Base-by-base conservation (phyloP, 2,797 vertebrate genomes). In the Chloroceryle amazona region DNA sequence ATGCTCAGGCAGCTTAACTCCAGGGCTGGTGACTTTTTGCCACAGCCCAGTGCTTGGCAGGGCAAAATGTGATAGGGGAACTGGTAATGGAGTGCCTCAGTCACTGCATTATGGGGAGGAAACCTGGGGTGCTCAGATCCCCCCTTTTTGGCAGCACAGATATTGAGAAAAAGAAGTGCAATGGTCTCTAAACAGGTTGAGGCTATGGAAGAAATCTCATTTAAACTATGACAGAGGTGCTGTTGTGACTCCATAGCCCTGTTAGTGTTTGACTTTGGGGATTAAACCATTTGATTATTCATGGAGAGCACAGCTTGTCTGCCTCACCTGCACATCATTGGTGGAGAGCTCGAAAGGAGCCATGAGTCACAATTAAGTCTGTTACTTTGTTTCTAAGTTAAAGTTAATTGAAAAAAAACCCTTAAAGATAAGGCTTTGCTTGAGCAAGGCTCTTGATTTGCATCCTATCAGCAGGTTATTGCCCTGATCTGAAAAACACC, bases 321-420 rank as follows among this genome's bases (percentile, higher is more conserved):
- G 73, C 1, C 1, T 63, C 58, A 37, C 18, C 29, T 13, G 31
- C 35, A 23, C 0, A 0, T 41, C n/a, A 0, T 10, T 1, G 1
- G 20, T 25, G 47, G 42, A 60, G 60, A 33, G 55, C 61, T 90
- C 61, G 67, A 29, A 58, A 0, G 0, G 68, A 65, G 66, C 66
- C 9, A 31, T 63, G 63, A n/a, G 35, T 51, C 1, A 0, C 26
- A 75, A n/a, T 65, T 76, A 58, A 46, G 26, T 49, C 67, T 71
- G 29, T 39, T 67, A 52, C 33, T 70, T 61, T 54, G n/a, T 71
- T 95, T 79, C 52, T 52, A 41, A 79, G 26, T 83, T 81, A 8
- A 73, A 88, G 33, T 29, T 65, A 86, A 86, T 76, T 72, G 54
- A 67, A 68, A 76, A 72, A 72, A 39, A 23, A 10, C 5, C 35